Base-by-base conservation (phyloP, 1,140 invertebrate species). In the Orius laevigatus region DNA sequence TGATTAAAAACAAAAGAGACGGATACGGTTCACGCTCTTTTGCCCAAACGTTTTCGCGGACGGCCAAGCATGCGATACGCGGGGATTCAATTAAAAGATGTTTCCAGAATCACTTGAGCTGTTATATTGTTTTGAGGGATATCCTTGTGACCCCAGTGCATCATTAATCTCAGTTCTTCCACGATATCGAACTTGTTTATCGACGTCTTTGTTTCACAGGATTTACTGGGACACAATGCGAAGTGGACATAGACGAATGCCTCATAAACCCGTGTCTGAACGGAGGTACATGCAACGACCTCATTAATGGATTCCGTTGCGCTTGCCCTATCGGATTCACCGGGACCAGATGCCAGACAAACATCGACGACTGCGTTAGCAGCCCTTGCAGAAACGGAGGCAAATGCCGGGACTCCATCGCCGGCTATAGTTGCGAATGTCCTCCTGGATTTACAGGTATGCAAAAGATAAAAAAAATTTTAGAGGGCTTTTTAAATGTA, bases 201-300 rank as follows among this genome's bases (percentile, higher is more conserved):
- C 25, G 8, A 25, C 25, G 25, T 25, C 25, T 25, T 25, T 25
- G 3, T 3, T 25, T 25, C 25, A 25, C 66, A 89, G 89, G 88
- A 46, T 93, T 87, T 58, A 87, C 83, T 3, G 89, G 90, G 0
- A 85, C 79, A 0, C 84, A 91, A 58, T 93, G 90, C 62, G 85
- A 92, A 64, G 79, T 86, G 19, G 86, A 93, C 62, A 85, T 89
- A 39, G 84, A 93, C 62, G 89, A 94, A 62, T 95, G 90, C 63
- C 76, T 78, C 11, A 76, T 82, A 44, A 81, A 79, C 58, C 89
- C 89, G 0, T 95, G 90, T 58, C 60, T 87, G 34, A 93, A 93
- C 62, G 79, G 79, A 9, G 86, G 85, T 8, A 73, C 76, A 5
- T 92, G 87, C 62, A 80, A 79, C 41, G 86, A 92, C 61, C 71